Evolutionary conservation across 2,888 invertebrate genomes (phyloP), one percentile per base, ranked within the genome.

Genomic region (Archips xylosteana): DNA sequence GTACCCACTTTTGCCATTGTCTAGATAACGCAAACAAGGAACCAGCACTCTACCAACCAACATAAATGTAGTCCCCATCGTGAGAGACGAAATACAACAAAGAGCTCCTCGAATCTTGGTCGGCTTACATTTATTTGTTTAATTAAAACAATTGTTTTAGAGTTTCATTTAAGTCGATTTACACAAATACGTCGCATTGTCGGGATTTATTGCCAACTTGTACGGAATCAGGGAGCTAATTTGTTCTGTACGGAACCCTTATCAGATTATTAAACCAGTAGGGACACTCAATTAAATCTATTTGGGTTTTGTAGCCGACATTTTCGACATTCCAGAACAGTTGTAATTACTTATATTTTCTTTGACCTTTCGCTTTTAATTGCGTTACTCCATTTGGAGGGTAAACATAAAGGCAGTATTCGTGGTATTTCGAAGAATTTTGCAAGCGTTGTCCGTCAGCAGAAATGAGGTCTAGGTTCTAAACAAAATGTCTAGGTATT

Each of bases 21-120:
- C 77, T 66, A 88, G 91, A 91, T 91, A 90, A 84, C 82, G 77
- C 78, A 79, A 80, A 87, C 85, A 85, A 80, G 83, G 81, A 82
- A 79, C 81, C 77, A 75, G 32, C 34, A n/a, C 60, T 61, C 49
- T 15, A 61, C 34, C 59, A 59, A 13, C 51, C 69, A 74, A 60
- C 60, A 60, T 61, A 74, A 42, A 15, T 23, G 23, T 54, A 54
- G 23, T 39, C 54, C 4, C 34, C 65, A 13, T 47, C 34, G n/a
- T 36, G 45, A 8, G 4, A 3, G 12, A 23, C 9, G 8, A 13
- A 13, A 13, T 51, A 60, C n/a, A 42, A 34, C 1, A 61, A 13
- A 36, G 34, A 49, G 64, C 47, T 54, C 74, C 15, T 12, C 8
- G 5, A n/a, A 69, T 34, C 54, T 6, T 74, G 65, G 74, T 69